phyloP scores from a whole-genome alignment of 2,797 vertebrate species.

The Naso thynnoides region DNA sequence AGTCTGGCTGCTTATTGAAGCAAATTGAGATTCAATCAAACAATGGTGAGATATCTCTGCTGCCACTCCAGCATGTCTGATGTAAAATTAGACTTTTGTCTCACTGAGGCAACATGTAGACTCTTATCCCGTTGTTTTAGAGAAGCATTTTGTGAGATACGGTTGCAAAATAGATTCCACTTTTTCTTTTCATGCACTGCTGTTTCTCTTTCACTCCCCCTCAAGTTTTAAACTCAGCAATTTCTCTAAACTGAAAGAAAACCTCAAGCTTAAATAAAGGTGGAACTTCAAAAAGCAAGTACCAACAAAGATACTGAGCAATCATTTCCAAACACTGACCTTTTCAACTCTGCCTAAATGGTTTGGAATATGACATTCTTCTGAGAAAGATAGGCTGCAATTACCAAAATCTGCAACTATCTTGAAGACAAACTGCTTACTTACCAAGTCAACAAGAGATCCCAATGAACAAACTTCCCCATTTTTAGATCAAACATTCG shows the following conservation, averaged over 20 bases:
- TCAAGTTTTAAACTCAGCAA: slow-evolving; percentile 10
- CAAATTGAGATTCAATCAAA: slow-evolving; percentile 44
- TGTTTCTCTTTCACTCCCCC: slow-evolving; percentile 4
- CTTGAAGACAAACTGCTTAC: slow-evolving; percentile 21
- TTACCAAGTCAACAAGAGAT: slow-evolving; percentile 40
- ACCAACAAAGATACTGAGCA: background rate
- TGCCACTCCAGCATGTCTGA: slow-evolving; percentile 36
- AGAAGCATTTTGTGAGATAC: slow-evolving; percentile 29
- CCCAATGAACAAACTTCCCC: slow-evolving; percentile 19
- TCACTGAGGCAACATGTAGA: slow-evolving; percentile 28
- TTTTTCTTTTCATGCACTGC: slow-evolving; percentile 7
- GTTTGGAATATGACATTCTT: slow-evolving; percentile 1
- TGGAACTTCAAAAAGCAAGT: background rate
- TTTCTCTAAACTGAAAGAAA: slow-evolving; percentile 17
- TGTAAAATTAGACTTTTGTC: slow-evolving; percentile 50
- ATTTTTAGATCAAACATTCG: slow-evolving; percentile 23
- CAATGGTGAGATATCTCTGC: slow-evolving; percentile 42
- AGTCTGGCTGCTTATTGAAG: slow-evolving; percentile 11
- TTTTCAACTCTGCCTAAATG: background rate
- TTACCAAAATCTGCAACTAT: slow-evolving; percentile 17
- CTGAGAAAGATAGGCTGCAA: slow-evolving; percentile 12
- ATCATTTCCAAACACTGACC: background rate
- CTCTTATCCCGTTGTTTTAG: slow-evolving; percentile 24
- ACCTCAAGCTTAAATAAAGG: background rate
- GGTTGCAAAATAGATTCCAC: slow-evolving; percentile 28